These are phyloP conservation scores for Panthera tigris DNA, from an alignment of 2,113 vertebrate genomes.

Conservation along the genomic window DNA sequence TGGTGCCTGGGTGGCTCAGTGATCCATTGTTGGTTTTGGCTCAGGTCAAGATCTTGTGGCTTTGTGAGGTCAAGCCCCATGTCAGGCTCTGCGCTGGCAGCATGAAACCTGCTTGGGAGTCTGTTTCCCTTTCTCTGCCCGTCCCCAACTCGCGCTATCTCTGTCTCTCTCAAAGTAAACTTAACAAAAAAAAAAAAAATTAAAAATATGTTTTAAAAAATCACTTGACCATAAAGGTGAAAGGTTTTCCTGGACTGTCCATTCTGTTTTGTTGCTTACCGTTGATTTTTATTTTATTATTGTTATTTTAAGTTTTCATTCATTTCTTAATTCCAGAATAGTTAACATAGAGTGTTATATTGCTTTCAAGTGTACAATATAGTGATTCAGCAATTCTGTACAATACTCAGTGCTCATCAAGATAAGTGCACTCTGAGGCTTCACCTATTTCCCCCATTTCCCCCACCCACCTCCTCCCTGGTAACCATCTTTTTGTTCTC, in stretches of 20 bases:
- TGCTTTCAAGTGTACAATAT: not conserved
- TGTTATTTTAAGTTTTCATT: not conserved
- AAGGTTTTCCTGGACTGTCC: not conserved
- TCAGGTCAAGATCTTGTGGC: not conserved
- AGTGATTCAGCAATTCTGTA: not conserved
- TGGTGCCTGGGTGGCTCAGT: not conserved
- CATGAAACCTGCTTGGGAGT: not conserved
- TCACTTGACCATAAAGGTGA: not conserved
- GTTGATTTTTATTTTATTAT: not conserved
- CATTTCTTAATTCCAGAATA: not conserved
- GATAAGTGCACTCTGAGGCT: too few relatives aligned
- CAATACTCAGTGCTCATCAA: not conserved
- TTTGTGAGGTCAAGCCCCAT: not conserved
- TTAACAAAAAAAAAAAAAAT: not conserved
- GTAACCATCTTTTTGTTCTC: not conserved
- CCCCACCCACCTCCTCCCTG: not conserved
- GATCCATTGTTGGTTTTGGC: not conserved
- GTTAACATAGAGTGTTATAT: not conserved
- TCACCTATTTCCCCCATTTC: not conserved
- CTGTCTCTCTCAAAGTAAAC: not conserved
- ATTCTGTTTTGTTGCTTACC: not conserved
- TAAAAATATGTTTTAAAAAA: not conserved
- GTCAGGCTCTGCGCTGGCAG: not conserved
- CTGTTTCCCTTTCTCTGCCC: not conserved
- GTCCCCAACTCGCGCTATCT: not conserved